Percentiles rank a stretch among this genome's conserved stretches.
Evolutionary conservation across 2,888 invertebrate species (phyloP).

Genomic region (Liopterus haemorrhoidalis): DNA sequence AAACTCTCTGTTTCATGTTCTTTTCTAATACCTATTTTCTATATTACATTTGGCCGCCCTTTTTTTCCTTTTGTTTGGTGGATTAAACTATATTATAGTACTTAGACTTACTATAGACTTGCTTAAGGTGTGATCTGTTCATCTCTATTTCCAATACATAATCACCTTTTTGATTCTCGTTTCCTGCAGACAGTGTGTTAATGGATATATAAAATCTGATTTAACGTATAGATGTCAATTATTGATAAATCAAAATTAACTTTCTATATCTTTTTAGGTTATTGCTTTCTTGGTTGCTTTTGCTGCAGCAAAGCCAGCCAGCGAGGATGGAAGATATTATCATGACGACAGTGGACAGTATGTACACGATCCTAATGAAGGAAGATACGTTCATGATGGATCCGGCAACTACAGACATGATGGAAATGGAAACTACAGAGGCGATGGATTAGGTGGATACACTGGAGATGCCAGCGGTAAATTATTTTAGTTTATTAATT

Average conservation of each 20-base stretch:
- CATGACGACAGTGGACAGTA: conserved; percentile 40
- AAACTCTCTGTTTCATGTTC: no score
- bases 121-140: no score
- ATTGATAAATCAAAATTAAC: neutral
- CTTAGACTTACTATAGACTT: no score
- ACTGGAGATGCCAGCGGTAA: conserved; percentile 26
- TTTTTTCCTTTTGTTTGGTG: no score
- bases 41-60: no score
- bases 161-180: neutral
- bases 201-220: no score
- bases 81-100: no score
- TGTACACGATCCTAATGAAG: conserved; percentile 29
- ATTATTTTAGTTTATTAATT: no score
- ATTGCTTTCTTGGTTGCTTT: conserved; percentile 17
- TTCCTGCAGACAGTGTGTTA: no score
- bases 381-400: conserved; percentile 30
- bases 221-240: neutral
- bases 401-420: conserved; percentile 31
- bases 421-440: conserved; percentile 22
- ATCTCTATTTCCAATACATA: no score
- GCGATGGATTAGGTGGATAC: conserved; percentile 31
- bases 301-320: conserved; percentile 38
- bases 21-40: no score
- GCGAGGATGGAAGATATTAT: conserved; percentile 41
- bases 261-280: conserved; percentile 2